Conservation (phyloP, 2,888 invertebrate genomes). For the Latrodectus hesperus region DNA sequence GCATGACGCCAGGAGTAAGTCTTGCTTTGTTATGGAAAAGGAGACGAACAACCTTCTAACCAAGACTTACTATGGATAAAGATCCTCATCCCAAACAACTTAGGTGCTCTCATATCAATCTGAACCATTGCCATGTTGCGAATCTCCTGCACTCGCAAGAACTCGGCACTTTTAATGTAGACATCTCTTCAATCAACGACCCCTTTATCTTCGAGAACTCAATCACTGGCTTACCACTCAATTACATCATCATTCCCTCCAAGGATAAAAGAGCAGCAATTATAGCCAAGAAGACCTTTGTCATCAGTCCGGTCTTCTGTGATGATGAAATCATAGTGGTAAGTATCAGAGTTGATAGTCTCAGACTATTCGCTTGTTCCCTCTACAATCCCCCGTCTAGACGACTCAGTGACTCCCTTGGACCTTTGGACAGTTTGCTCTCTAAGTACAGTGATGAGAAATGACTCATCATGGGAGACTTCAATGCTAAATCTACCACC, state of each 20-base stretch:
- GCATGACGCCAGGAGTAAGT: background rate
- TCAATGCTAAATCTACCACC: background rate
- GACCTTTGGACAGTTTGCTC: background rate
- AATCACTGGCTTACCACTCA: background rate
- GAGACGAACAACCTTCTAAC: background rate
- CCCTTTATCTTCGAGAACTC: background rate
- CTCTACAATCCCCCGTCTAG: no score
- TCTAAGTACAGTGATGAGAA: background rate
- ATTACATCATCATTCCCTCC: background rate
- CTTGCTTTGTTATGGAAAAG: background rate
- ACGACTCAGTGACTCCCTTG: no score
- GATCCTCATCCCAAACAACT: no score
- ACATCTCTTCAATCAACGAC: background rate
- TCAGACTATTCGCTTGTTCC: no score
- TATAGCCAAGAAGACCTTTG: no score
- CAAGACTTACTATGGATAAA: background rate
- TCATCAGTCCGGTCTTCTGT: no score
- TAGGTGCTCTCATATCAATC: background rate
- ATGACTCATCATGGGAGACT: background rate
- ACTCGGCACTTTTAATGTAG: background rate
- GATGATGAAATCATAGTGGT: no score
- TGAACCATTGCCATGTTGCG: background rate
- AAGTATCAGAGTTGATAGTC: no score
- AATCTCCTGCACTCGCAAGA: background rate
- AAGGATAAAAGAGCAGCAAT: background rate